These are phyloP conservation scores for Lapara coniferarum DNA, from an alignment of 2,888 invertebrate species.

Conservation along the genomic window DNA sequence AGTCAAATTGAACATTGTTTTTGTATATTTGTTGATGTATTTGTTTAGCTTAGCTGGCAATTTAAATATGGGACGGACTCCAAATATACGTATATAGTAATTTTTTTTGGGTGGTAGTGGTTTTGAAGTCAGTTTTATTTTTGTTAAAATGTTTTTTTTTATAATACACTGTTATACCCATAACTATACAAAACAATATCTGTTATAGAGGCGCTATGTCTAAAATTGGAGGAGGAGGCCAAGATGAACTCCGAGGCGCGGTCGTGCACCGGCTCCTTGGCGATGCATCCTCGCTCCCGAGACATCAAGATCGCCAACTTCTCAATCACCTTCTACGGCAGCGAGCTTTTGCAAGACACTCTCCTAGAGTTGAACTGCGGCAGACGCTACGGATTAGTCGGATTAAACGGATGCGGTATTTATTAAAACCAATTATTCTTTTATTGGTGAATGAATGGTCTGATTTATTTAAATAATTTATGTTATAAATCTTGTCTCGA, in stretches of 20 bases:
- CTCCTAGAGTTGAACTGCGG: slow-evolving; percentile 98
- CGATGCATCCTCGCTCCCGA: slow-evolving; percentile 97
- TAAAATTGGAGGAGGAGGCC: slow-evolving; percentile 94
- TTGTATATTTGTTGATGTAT: too few species aligned
- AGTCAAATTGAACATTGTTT: too few species aligned
- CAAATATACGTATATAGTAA: too few species aligned
- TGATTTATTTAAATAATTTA: too few species aligned
- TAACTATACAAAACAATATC: neutral
- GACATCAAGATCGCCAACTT: slow-evolving; percentile 98
- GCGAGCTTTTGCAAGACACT: slow-evolving; percentile 97
- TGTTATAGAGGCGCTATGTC: slow-evolving; percentile 89
- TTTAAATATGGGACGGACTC: too few species aligned
- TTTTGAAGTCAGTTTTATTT: too few species aligned
- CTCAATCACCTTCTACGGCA: slow-evolving; percentile 98
- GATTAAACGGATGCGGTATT: slow-evolving; percentile 97
- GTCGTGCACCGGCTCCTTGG: slow-evolving; percentile 96
- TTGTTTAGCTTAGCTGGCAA: too few species aligned
- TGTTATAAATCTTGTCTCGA: too few species aligned
- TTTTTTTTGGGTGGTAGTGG: too few species aligned
- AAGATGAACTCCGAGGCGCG: slow-evolving; percentile 96
- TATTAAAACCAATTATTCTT: slow-evolving; percentile 33
- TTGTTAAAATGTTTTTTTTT: too few species aligned
- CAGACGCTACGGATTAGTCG: slow-evolving; percentile 97
- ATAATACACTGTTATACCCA: neutral
- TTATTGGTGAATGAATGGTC: too few species aligned